These are phyloP conservation scores for Hirtodrosophila trivittata DNA, from an alignment of 2,888 invertebrate genomes.

Conservation along the genomic window DNA sequence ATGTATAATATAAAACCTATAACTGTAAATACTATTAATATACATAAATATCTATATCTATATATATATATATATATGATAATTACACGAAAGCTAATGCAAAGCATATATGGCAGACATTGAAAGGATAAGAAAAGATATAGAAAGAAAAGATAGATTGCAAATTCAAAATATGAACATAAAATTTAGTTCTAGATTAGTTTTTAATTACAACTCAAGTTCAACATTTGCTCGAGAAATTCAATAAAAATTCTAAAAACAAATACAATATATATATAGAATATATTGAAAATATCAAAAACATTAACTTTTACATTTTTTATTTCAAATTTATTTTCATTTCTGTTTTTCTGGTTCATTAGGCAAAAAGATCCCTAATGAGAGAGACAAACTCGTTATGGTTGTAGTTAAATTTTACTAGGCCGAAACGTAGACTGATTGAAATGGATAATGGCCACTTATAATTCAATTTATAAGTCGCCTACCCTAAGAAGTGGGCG, in stretches of 20 bases:
- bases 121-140: constrained; percentile 1
- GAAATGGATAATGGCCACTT: constrained; percentile 57
- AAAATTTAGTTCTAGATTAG: constrained; percentile 52
- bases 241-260: constrained; percentile 37
- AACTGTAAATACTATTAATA: neutral
- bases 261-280: constrained; percentile 4
- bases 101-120: constrained; percentile 62
- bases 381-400: constrained; percentile 31
- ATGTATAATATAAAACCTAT: constrained; percentile 16
- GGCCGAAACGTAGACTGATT: constrained; percentile 29
- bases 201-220: constrained; percentile 47
- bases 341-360: too few species aligned
- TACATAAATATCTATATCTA: neutral
- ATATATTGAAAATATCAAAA: neutral
- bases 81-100: constrained; percentile 42
- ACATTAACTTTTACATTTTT: neutral
- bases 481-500: constrained; percentile 14
- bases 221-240: constrained; percentile 57
- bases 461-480: constrained; percentile 62
- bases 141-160: constrained; percentile 29
- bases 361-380: neutral
- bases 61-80: constrained; percentile 9
- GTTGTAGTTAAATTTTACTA: constrained; percentile 39
- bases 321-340: too few species aligned
- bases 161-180: constrained; percentile 23